Conservation (phyloP, 2,888 invertebrate genomes). For the Clivina fossor region DNA sequence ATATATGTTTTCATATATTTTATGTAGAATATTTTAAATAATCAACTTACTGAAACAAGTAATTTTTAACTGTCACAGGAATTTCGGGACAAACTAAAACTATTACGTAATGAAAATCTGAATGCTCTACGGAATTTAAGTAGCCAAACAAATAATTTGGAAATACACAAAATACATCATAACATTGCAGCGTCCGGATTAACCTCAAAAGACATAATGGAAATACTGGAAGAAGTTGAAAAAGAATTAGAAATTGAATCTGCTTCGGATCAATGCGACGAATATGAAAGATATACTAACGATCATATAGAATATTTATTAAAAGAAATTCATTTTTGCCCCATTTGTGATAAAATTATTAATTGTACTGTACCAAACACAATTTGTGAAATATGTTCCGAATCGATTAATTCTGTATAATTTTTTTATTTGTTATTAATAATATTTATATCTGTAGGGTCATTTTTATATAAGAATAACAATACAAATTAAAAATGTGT, state of each 20-base stretch:
- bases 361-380: slow-evolving; percentile 26
- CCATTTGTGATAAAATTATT: slow-evolving; percentile 40
- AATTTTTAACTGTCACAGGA: slow-evolving; percentile 33
- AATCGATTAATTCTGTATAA: slow-evolving; percentile 31
- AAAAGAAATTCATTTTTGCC: slow-evolving; percentile 36
- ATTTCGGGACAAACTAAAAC: slow-evolving; percentile 36
- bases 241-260: slow-evolving; percentile 38
- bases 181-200: slow-evolving; percentile 29
- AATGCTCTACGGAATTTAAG: slow-evolving; percentile 27
- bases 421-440: slow-evolving; percentile 9
- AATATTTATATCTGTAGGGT: slow-evolving; percentile 7
- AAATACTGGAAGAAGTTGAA: slow-evolving; percentile 43
- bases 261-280: slow-evolving; percentile 39
- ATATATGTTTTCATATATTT: not conserved
- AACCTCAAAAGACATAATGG: slow-evolving; percentile 41
- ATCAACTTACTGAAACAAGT: not conserved
- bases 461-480: not conserved
- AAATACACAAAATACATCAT: slow-evolving; percentile 12
- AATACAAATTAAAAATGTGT: slow-evolving; percentile 9
- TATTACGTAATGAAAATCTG: slow-evolving; percentile 26
- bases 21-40: not conserved
- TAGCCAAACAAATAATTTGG: slow-evolving; percentile 11
- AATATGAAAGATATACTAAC: slow-evolving; percentile 40
- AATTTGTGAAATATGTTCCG: slow-evolving; percentile 42
- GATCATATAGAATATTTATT: slow-evolving; percentile 40